These are phyloP conservation scores for Drosophila novamexicana DNA, from an alignment of 1,140 invertebrate genomes.

Conservation along the genomic window DNA sequence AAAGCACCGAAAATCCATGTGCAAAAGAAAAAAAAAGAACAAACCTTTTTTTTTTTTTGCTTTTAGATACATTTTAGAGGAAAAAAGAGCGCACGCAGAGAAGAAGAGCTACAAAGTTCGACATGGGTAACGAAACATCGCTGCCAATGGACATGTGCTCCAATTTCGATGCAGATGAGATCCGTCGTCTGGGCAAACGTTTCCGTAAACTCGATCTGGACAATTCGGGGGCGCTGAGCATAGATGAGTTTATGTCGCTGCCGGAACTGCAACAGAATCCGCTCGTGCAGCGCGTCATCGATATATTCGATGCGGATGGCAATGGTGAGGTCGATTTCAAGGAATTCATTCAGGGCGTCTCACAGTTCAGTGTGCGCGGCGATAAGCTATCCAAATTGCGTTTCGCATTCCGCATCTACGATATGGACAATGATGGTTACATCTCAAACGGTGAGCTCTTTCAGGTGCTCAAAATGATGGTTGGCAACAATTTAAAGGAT, in stretches of 20 bases:
- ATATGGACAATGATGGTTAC: conserved; percentile 99
- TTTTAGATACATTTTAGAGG: not conserved
- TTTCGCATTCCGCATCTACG: conserved; percentile 99
- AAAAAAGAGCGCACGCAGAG: not conserved
- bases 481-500: conserved; percentile 97
- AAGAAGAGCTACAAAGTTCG: not conserved
- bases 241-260: conserved; percentile 99
- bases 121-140: conserved; percentile 97
- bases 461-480: conserved; percentile 99
- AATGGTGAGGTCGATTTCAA: conserved; percentile 95
- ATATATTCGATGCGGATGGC: conserved; percentile 99
- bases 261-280: conserved; percentile 99
- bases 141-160: conserved; percentile 99
- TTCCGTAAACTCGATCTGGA: conserved; percentile 99
- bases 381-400: conserved; percentile 98
- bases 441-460: conserved; percentile 99
- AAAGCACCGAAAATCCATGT: not conserved
- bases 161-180: conserved; percentile 99
- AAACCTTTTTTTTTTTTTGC: not conserved
- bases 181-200: conserved; percentile 97
- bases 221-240: conserved; percentile 98
- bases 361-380: conserved; percentile 99
- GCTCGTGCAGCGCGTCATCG: conserved; percentile 98
- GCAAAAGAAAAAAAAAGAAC: too few species aligned
- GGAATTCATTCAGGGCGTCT: conserved; percentile 99